Percentiles rank a stretch among this genome's conserved stretches.
phyloP scores from a whole-genome alignment of 1,140 invertebrate species.

The Bombus turneri region DNA sequence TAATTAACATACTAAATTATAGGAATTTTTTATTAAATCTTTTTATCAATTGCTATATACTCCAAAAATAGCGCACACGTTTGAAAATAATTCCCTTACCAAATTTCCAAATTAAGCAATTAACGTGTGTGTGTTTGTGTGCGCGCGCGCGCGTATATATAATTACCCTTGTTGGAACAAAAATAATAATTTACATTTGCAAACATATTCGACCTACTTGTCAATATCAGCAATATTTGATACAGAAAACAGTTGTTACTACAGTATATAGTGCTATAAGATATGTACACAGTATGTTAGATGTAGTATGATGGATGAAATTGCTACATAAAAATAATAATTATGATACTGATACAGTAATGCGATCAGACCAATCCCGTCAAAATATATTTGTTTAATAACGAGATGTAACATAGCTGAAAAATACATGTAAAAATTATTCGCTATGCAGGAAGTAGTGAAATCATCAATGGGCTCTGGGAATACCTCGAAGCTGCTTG shows the following conservation, averaged over 20 bases:
- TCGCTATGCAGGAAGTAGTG: not conserved
- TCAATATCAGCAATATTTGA: not conserved
- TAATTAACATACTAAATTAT: not conserved
- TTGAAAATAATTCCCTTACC: not conserved
- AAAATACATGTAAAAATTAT: not conserved
- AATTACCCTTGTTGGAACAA: not conserved
- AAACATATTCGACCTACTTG: not conserved
- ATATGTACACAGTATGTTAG: not conserved
- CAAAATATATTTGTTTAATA: not conserved
- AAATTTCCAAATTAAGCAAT: not conserved
- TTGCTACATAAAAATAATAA: constrained; percentile 31
- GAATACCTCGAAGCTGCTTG: constrained; percentile 28
- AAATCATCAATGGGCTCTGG: not conserved
- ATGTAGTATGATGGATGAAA: not conserved
- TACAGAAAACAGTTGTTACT: not conserved
- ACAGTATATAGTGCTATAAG: not conserved
- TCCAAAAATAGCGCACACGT: not conserved
- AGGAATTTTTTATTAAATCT: too few relatives aligned
- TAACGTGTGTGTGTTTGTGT: not conserved
- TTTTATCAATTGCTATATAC: not conserved
- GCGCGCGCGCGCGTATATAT: not conserved
- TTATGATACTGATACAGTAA: not conserved
- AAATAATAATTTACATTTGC: not conserved
- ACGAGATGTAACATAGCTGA: not conserved
- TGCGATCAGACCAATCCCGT: too few relatives aligned